These are phyloP conservation scores for Heterocephalus glaber DNA, from an alignment of 2,113 vertebrate species.

Conservation along the genomic window DNA sequence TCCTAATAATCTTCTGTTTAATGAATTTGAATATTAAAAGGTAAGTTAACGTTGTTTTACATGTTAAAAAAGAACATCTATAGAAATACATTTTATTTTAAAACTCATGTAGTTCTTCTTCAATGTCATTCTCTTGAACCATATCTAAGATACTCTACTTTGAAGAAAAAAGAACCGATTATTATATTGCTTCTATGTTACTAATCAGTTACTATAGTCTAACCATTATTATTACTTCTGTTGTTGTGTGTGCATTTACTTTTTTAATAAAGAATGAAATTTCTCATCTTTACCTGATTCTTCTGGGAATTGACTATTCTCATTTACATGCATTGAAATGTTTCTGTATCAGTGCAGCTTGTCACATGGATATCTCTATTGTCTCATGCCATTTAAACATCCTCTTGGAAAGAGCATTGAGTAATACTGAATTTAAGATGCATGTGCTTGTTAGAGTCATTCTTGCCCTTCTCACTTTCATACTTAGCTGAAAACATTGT, in stretches of 20 bases:
- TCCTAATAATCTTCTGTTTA: background rate
- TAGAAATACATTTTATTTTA: background rate
- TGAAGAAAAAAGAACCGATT: background rate
- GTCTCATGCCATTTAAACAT: background rate
- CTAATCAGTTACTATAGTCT: background rate
- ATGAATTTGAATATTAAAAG: background rate
- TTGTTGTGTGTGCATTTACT: background rate
- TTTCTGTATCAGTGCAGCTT: constrained; percentile 49
- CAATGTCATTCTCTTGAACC: background rate
- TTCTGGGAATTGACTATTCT: constrained; percentile 14
- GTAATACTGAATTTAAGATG: background rate
- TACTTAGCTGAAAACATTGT: background rate
- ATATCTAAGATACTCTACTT: background rate
- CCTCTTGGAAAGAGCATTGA: background rate
- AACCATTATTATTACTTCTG: background rate
- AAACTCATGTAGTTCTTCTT: background rate
- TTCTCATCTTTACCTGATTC: constrained; percentile 13
- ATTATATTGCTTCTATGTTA: background rate
- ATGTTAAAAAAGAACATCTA: fast-evolving
- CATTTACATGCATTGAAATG: background rate
- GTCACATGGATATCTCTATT: background rate
- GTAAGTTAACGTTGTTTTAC: background rate
- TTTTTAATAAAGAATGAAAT: background rate
- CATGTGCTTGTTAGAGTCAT: constrained; percentile 34
- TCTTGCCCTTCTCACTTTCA: background rate